Evolutionary conservation across 2,113 vertebrate genomes (phyloP).

Genomic region (Podarcis cretensis): DNA sequence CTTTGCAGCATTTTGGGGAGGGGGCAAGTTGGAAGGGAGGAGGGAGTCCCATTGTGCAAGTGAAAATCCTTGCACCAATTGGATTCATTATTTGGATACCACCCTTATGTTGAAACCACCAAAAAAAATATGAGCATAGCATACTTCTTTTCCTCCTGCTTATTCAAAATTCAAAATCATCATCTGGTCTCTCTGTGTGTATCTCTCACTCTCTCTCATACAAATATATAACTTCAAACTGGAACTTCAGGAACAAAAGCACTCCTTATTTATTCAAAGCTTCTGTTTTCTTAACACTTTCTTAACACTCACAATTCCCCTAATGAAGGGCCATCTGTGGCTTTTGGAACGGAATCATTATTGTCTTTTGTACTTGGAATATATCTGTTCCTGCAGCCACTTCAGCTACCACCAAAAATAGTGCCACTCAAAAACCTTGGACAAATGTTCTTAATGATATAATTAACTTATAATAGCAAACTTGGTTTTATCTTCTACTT

Average conservation of each 20-base stretch:
- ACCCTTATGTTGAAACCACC: too few relatives aligned
- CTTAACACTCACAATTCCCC: background rate
- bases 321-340: background rate
- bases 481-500: slow-evolving; percentile 13
- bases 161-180: too few relatives aligned
- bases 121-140: too few relatives aligned
- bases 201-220: background rate
- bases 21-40: too few relatives aligned
- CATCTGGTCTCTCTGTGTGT: too few relatives aligned
- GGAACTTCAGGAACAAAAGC: background rate
- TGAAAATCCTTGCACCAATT: too few relatives aligned
- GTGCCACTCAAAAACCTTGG: background rate
- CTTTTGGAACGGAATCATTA: background rate
- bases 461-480: slow-evolving; percentile 29
- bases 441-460: slow-evolving; percentile 55
- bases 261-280: background rate
- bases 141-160: too few relatives aligned
- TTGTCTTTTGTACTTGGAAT: background rate
- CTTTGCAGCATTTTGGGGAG: too few relatives aligned
- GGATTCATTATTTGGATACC: too few relatives aligned
- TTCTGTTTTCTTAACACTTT: background rate
- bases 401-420: slow-evolving; percentile 18
- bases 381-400: background rate
- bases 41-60: too few relatives aligned
- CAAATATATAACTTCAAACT: background rate